Percentiles rank a stretch among this genome's conserved stretches.
These are phyloP conservation scores for Pemphigus obesinymphae DNA, from an alignment of 1,140 invertebrate genomes.

Conservation along the genomic window DNA sequence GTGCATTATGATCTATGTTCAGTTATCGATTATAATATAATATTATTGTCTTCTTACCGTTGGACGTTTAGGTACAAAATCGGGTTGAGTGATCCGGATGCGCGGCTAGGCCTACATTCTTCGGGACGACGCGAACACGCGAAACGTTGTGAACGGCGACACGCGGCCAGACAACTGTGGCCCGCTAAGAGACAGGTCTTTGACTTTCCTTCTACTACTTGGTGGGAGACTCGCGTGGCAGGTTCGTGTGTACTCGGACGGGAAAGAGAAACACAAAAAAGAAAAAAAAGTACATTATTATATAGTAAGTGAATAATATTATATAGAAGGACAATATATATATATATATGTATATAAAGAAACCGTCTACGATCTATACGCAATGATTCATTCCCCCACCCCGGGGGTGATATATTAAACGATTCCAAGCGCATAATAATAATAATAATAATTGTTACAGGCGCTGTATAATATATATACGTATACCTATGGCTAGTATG, in stretches of 20 bases:
- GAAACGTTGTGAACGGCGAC: slow-evolving; percentile 20
- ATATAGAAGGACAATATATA: slow-evolving; percentile 35
- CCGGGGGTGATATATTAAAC: background rate
- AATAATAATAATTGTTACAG: background rate
- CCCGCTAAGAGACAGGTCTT: slow-evolving; percentile 19
- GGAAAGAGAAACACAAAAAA: slow-evolving; percentile 11
- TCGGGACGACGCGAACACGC: background rate
- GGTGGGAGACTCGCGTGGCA: slow-evolving; percentile 16
- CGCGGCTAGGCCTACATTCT: background rate
- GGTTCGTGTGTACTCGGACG: background rate
- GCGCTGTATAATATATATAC: no score
- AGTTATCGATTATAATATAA: no score
- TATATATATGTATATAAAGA: no score
- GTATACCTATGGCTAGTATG: no score
- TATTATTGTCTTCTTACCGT: no score
- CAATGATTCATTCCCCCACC: background rate
- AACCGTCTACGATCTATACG: background rate
- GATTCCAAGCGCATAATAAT: background rate
- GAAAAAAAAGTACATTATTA: background rate
- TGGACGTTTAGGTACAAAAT: background rate
- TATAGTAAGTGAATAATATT: slow-evolving; percentile 1
- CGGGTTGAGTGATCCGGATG: background rate
- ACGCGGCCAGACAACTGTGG: slow-evolving; percentile 32
- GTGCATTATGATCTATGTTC: no score
- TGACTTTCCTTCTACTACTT: slow-evolving; percentile 6